Percentiles rank a stretch among this genome's conserved stretches.
These are phyloP conservation scores for Cephus rjabovi DNA, from an alignment of 2,888 invertebrate species.

Conservation along the genomic window DNA sequence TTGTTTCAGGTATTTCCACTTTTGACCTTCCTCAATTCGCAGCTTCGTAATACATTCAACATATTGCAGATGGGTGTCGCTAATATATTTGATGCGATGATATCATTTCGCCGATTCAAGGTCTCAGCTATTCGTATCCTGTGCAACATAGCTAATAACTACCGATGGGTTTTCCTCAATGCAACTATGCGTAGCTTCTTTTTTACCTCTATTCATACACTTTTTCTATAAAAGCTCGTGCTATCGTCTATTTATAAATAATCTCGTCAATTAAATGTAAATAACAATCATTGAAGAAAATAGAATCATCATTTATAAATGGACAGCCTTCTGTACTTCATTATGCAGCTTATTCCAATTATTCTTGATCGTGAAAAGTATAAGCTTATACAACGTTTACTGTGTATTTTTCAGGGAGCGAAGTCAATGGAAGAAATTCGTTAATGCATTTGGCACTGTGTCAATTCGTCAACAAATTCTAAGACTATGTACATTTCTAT, in stretches of 20 bases:
- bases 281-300: not conserved
- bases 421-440: slow-evolving; percentile 23
- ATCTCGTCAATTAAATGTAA: not conserved
- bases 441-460: slow-evolving; percentile 10
- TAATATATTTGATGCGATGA: slow-evolving; percentile 51
- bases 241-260: not conserved
- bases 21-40: slow-evolving; percentile 56
- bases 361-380: not conserved
- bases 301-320: not conserved
- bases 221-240: not conserved
- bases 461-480: not conserved
- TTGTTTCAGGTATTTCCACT: slow-evolving; percentile 62
- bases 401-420: slow-evolving; percentile 22
- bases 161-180: not conserved
- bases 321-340: not conserved
- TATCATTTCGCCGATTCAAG: slow-evolving; percentile 57
- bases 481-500: not conserved
- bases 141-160: not conserved
- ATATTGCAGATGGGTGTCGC: slow-evolving; percentile 54
- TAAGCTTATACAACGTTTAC: slow-evolving; percentile 13
- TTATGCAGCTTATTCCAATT: not conserved
- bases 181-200: not conserved
- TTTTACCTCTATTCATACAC: not conserved
- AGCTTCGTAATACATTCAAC: slow-evolving; percentile 55
- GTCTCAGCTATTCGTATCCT: slow-evolving; percentile 37